Base-by-base conservation (phyloP, 2,797 vertebrate species). In the Leucoraja ocellata region DNA sequence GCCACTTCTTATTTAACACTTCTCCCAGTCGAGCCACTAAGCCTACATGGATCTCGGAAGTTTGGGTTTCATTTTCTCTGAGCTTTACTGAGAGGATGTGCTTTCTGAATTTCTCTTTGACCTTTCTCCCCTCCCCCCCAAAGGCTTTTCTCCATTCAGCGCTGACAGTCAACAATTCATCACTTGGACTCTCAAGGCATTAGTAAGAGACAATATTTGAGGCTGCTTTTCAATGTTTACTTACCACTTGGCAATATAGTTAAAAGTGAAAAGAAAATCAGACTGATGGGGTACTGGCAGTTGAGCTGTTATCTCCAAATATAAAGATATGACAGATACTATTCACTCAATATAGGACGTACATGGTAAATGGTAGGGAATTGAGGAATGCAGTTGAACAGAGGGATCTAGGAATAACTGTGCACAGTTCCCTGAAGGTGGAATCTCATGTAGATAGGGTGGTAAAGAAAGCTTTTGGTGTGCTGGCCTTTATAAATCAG, bases 141-240 rank as follows among this genome's bases (percentile, higher is more conserved):
- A 23, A 46, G 21, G 46, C 81, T 83, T 83, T 54, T 83, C 81
- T 58, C 23, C 58, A 58, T 25, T 83, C 46, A 83, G 81, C 25
- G 23, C 21, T 61, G 54, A 61, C 81, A 83, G 81, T 83, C 46
- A 25, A 83, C 81, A 61, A 83, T 83, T 83, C 54, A 83, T 83
- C 81, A 83, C 1, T 25, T 4, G 2, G 81, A 11, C 10, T 25
- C 23, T 58, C 23, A 21, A 83, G 46, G 46, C 81, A 61, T 83
- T 83, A 58, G 25, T 58, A 10, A 9, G 25, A 54, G 21, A 58
- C 25, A 28, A 25, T 83, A 58, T 58, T 54, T 23, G 21, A 83
- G 21, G 21, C 80, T 58, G 39, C 21, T 81, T 54, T 6, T 21
- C 7, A 25, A 83, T 54, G 80, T 5, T 11, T 83, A 54, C 58